Evolutionary conservation across 2,113 vertebrate genomes (phyloP), one percentile per base, ranked within the genome.

Genomic region (Cranoglanis bouderius): DNA sequence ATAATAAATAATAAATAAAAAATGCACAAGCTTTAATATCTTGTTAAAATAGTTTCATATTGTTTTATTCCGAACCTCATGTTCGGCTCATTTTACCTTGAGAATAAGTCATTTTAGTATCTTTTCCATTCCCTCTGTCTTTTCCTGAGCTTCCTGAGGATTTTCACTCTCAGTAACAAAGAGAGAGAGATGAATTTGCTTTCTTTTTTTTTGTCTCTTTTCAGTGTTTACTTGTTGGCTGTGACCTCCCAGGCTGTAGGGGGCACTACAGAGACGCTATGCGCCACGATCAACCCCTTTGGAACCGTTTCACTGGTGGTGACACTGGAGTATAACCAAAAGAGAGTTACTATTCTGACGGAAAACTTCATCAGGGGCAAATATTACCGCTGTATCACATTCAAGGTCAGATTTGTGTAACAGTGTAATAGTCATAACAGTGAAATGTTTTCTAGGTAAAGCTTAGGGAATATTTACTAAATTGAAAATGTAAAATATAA

Each of bases 181-280:
- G 21, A 35, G 32, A 35, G n/a, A n/a, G n/a, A n/a, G n/a, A n/a
- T n/a, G n/a, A 29, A 80, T n/a, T 32, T 18, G 21, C 9, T n/a
- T 61, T 32, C 14, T 24, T 19, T 32, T 12, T 82, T 85, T 88
- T 35, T 35, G 13, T 85, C 92, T 96, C 29, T 32, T 1, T n/a
- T 80, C 29, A 80, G 96, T 8, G 91, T 91, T 29, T 96, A 91
- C 81, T 85, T 92, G 40, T 93, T 96, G 92, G 92, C 93, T 0
- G 91, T 95, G 86, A 95, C 93, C 90, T 96, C 95, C 49, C 90
- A 88, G 32, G 14, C 95, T 8, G 89, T 51, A 13, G 92, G 89
- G 43, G 96, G 95, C 2, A 82, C 78, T 1, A 87, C 92, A n/a
- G 95, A 96, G 92, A 94, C 87, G 19, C 21, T 96, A 26, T 96